phyloP scores from a whole-genome alignment of 2,888 invertebrate genomes.

The Eristalinus aeneus region DNA sequence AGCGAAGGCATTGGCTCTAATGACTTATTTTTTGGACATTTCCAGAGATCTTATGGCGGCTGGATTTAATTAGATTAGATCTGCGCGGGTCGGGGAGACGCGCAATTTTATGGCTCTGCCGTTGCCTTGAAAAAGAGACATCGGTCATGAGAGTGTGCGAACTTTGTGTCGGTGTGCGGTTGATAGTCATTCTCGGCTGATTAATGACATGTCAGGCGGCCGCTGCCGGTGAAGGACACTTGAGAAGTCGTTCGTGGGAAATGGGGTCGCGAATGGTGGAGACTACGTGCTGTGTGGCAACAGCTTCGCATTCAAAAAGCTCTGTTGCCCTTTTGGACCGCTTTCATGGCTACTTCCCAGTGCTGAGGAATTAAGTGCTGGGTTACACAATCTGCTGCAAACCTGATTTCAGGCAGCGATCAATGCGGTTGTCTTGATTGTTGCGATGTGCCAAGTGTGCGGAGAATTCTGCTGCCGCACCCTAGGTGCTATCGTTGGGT shows the following conservation, averaged over 20 bases:
- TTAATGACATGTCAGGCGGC: neutral
- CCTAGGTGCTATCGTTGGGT: too few species aligned
- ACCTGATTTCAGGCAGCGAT: too few species aligned
- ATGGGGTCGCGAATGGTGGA: neutral
- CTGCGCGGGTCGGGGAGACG: neutral
- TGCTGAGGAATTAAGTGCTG: too few species aligned
- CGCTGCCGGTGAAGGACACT: neutral
- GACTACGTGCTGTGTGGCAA: neutral
- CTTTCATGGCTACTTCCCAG: too few species aligned
- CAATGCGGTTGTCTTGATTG: too few species aligned
- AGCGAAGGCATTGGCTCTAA: slow-evolving; percentile 2
- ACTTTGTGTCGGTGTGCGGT: neutral
- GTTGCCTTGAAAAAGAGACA: neutral
- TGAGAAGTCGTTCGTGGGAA: neutral
- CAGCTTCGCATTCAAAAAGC: too few species aligned
- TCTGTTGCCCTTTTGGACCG: too few species aligned
- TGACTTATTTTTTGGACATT: slow-evolving; percentile 35
- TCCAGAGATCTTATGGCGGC: slow-evolving; percentile 19
- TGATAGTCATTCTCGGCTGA: neutral
- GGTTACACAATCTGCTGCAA: too few species aligned
- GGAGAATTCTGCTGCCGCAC: too few species aligned
- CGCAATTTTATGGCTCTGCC: neutral
- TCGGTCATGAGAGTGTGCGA: neutral
- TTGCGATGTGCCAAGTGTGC: too few species aligned
- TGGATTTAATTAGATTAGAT: slow-evolving; percentile 35